phyloP scores from a whole-genome alignment of 2,797 vertebrate genomes.

The Pangasius macronema region DNA sequence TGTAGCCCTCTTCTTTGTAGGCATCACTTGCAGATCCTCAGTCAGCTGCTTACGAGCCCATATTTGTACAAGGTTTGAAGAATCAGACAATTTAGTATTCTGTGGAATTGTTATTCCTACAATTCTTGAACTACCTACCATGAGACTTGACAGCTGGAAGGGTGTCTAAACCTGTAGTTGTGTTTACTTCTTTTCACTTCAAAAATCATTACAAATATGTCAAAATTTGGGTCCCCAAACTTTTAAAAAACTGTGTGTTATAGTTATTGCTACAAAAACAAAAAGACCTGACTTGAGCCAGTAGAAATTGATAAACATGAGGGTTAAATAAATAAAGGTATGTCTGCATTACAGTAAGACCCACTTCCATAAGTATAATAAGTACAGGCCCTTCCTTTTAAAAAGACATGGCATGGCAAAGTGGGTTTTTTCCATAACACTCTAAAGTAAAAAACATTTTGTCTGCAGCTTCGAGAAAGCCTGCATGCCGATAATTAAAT shows the following conservation, averaged over 20 bases:
- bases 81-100: neutral
- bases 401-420: neutral
- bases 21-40: neutral
- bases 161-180: neutral
- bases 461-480: slow-evolving; percentile 45
- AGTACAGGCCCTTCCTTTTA: neutral
- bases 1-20: neutral
- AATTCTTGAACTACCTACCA: neutral
- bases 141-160: neutral
- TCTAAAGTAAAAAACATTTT: neutral
- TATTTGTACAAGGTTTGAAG: neutral
- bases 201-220: too few relatives aligned
- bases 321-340: neutral
- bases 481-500: slow-evolving; percentile 54
- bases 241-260: neutral
- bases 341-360: neutral
- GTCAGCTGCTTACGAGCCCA: neutral
- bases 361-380: neutral
- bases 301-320: neutral
- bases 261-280: neutral
- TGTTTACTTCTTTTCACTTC: neutral
- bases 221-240: too few relatives aligned
- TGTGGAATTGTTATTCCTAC: neutral
- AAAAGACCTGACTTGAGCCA: neutral
- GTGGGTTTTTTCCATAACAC: neutral